Percentiles rank a stretch among this genome's conserved stretches.
Evolutionary conservation across 2,888 invertebrate genomes (phyloP).

Genomic region (Eupithecia tripunctaria): DNA sequence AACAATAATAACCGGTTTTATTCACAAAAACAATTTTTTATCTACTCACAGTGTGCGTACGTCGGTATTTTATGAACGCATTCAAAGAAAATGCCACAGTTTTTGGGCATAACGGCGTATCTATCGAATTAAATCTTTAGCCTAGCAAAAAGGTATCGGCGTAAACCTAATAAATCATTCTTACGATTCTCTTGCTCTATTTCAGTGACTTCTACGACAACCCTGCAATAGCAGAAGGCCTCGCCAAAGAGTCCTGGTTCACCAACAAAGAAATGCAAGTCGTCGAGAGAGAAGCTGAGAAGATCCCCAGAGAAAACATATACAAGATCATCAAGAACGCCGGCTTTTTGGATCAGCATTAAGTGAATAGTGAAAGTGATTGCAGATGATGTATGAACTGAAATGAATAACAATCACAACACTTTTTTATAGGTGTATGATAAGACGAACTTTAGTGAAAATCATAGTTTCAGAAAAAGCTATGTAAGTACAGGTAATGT

Average conservation of each 20-base stretch:
- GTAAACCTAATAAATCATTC: background rate
- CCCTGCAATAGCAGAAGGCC: slow-evolving; percentile 88
- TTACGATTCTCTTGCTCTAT: background rate
- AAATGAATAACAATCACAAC: background rate
- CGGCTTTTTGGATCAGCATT: slow-evolving; percentile 83
- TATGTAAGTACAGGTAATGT: background rate
- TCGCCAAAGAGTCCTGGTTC: slow-evolving; percentile 92
- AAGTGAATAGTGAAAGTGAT: slow-evolving; percentile 26
- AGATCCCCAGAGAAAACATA: slow-evolving; percentile 90
- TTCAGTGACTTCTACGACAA: slow-evolving; percentile 89
- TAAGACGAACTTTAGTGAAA: background rate
- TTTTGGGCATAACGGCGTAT: too few relatives aligned
- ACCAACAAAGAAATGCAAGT: slow-evolving; percentile 91
- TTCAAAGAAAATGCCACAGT: too few relatives aligned
- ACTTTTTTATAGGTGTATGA: background rate
- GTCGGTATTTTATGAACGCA: too few relatives aligned
- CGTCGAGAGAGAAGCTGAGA: slow-evolving; percentile 90
- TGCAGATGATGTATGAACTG: background rate
- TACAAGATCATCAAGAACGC: slow-evolving; percentile 90
- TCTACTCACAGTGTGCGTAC: too few relatives aligned
- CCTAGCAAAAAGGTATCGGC: background rate
- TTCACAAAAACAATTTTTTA: too few relatives aligned
- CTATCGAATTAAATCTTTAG: too few relatives aligned
- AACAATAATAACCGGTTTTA: too few relatives aligned
- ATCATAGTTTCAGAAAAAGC: background rate